Base-by-base conservation (phyloP, 23 tunicate species). In the Ascidia mentula region DNA sequence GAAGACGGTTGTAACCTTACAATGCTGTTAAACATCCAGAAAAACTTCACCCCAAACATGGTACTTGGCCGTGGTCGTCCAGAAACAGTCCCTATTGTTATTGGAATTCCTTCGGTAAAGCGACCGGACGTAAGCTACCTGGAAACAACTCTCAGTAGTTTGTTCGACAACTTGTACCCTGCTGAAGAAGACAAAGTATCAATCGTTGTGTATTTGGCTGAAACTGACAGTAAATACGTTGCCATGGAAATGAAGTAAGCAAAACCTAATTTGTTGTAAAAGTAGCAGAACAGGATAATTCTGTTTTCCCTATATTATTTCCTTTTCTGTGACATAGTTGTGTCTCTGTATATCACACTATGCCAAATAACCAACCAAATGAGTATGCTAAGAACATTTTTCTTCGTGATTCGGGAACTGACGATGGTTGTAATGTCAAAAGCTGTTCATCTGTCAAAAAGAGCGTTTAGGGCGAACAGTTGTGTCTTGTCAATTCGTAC, bases 21-120 rank as follows among this genome's bases (percentile, higher is more conserved):
- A n/a, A n/a, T n/a, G 22, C 26, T 18, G 30, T 69, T 12, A 15
- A 32, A 15, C 35, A 34, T 74, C 9, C 6, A 82, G 86, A 82
- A 74, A 74, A 82, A 74, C 28, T 73, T 82, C 34, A 46, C 79
- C 2, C 86, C 86, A 6, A 26, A 15, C 18, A 45, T 37, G 31
- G 34, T 74, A 1, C 72, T 82, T 40, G 86, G 86, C 9, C 36
- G 20, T 13, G 86, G 79, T 9, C 42, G 37, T 8, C 13, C 28
- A 32, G 45, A 82, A 34, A 42, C 45, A 24, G 85, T 81, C 5
- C 73, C 86, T 24, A 20, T 82, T 33, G 72, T 74, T 32, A 82
- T 82, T 32, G 86, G 86, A 33, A 74, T 82, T 35, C 86, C 86
- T 0, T 82, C 86, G 0, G 79, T 84, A 20, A 60, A 77, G 53